Percentiles rank a stretch among this genome's conserved stretches.
Evolutionary conservation across 2,797 vertebrate genomes (phyloP).

Genomic region (Premnoplex brunnescens): DNA sequence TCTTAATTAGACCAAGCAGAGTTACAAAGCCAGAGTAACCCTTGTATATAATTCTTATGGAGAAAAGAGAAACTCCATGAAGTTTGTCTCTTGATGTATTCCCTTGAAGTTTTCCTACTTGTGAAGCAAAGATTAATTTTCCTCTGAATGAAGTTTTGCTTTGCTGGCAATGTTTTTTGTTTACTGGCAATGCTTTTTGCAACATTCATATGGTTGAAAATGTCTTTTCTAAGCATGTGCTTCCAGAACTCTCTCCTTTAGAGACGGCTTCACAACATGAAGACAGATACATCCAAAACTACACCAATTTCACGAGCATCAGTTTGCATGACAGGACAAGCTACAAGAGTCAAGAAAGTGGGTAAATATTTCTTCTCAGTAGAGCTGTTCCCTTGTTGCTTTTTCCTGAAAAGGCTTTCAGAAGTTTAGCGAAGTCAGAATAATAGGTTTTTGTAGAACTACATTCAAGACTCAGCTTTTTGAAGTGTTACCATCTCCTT

Average conservation of each 20-base stretch:
- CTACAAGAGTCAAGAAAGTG: background rate
- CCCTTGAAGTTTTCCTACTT: background rate
- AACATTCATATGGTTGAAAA: background rate
- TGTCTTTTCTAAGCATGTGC: background rate
- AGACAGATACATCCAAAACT: background rate
- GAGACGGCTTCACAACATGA: background rate
- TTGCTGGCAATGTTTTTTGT: background rate
- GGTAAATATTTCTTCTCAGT: background rate
- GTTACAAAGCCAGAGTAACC: background rate
- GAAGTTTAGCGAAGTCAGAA: background rate
- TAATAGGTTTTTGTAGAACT: background rate
- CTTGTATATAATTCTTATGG: background rate
- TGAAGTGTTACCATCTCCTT: background rate
- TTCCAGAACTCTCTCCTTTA: background rate
- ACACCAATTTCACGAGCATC: background rate
- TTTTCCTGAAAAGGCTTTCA: background rate
- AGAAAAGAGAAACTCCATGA: background rate
- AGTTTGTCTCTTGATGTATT: background rate
- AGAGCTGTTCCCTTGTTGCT: background rate
- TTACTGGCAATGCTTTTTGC: background rate
- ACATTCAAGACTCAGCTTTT: background rate
- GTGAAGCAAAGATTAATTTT: background rate
- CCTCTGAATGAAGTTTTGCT: background rate
- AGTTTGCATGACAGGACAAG: background rate
- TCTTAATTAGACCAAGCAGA: background rate